A percentile compares a stretch with the other conserved stretches of the same genome.
These are phyloP conservation scores for Lasiommata megera DNA, from an alignment of 2,888 invertebrate species.

Conservation along the genomic window DNA sequence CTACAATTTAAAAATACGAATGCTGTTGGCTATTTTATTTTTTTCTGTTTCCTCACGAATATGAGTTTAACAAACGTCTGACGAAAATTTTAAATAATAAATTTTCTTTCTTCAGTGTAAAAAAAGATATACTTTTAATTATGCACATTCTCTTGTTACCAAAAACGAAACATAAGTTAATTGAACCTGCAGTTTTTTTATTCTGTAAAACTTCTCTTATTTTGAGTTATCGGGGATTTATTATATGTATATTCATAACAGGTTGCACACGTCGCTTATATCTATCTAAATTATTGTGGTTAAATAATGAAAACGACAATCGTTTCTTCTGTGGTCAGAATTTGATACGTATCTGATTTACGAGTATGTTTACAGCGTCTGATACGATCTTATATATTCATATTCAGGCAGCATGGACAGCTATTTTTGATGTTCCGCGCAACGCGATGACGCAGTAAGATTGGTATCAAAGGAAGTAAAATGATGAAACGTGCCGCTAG, in stretches of 20 bases:
- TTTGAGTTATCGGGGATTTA: too few species aligned
- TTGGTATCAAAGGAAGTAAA: slow-evolving; percentile 16
- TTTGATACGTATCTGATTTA: not conserved
- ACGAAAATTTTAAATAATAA: too few species aligned
- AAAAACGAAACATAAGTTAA: too few species aligned
- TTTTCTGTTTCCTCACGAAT: too few species aligned
- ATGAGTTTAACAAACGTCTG: too few species aligned
- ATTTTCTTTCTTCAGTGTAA: too few species aligned
- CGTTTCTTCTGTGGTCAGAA: not conserved
- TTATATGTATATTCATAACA: not conserved
- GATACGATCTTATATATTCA: slow-evolving; percentile 6
- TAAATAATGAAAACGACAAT: not conserved
- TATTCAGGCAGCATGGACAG: slow-evolving; percentile 3
- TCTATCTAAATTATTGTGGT: not conserved
- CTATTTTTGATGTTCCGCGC: slow-evolving; percentile 14
- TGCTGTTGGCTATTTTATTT: too few species aligned
- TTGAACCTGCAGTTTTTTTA: too few species aligned
- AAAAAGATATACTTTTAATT: too few species aligned
- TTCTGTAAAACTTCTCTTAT: too few species aligned
- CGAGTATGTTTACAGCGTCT: not conserved
- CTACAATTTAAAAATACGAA: too few species aligned
- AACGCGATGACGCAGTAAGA: slow-evolving; percentile 11
- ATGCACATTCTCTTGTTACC: too few species aligned
- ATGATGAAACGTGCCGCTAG: slow-evolving; percentile 16
- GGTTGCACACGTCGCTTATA: not conserved